phyloP scores from a whole-genome alignment of 2,113 vertebrate species.

The Phycodurus eques region DNA sequence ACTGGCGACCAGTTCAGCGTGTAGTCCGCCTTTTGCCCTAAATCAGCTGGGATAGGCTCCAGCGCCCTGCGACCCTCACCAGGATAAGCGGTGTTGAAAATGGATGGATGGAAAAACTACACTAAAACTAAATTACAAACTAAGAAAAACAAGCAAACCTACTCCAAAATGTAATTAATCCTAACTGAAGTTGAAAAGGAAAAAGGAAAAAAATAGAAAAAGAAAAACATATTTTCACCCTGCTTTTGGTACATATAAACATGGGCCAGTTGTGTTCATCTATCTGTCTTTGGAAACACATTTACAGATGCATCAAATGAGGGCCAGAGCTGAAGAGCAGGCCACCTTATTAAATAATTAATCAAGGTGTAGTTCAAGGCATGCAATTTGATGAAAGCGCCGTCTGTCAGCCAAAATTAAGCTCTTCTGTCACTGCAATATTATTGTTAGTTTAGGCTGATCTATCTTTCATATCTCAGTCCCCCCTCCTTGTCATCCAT shows the following conservation, averaged over 20 bases:
- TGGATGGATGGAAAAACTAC: too few species aligned
- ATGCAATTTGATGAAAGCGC: conserved; percentile 80
- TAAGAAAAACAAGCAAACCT: too few species aligned
- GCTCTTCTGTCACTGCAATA: conserved; percentile 62
- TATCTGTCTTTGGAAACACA: conserved; percentile 81
- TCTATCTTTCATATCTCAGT: conserved; percentile 44
- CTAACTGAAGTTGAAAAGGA: too few species aligned
- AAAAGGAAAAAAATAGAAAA: too few species aligned
- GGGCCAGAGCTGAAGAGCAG: conserved; percentile 70
- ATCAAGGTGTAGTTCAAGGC: conserved; percentile 83
- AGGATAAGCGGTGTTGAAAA: too few species aligned
- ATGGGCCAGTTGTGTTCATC: conserved; percentile 69
- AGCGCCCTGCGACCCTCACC: too few species aligned
- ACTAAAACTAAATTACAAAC: too few species aligned
- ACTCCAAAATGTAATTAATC: too few species aligned
- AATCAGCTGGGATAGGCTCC: too few species aligned
- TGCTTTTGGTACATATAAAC: conserved; percentile 71
- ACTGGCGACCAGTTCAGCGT: too few species aligned
- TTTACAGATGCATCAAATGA: conserved; percentile 78
- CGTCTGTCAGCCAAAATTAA: conserved; percentile 82
- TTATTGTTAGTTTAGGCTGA: conserved; percentile 71
- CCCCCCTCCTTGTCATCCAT: conserved; percentile 25
- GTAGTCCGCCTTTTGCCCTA: too few species aligned
- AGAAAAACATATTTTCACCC: conserved; percentile 12
- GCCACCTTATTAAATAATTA: conserved; percentile 85